A percentile compares a stretch with the other conserved stretches of the same genome.
These are phyloP conservation scores for Onychostruthus taczanowskii DNA, from an alignment of 2,113 vertebrate species.

Conservation along the genomic window DNA sequence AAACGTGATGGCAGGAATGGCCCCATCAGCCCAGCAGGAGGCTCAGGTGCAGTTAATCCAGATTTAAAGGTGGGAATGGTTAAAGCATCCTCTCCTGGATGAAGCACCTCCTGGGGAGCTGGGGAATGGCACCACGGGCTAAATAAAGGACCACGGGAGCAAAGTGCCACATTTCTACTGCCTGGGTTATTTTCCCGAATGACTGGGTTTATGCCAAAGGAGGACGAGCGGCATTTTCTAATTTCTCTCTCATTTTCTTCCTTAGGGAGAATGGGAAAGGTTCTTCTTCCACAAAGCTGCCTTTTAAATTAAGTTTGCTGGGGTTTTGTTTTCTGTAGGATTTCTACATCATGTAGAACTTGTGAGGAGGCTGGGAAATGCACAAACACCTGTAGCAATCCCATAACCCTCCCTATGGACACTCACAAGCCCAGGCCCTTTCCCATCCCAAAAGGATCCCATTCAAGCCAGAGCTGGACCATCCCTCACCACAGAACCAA, in stretches of 20 bases:
- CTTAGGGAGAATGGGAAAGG: not conserved
- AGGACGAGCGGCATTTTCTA: not conserved
- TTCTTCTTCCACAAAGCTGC: not conserved
- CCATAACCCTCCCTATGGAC: not conserved
- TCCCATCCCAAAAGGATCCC: not conserved
- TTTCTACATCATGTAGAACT: not conserved
- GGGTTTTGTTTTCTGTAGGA: not conserved
- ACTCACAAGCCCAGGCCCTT: not conserved
- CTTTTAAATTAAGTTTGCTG: not conserved
- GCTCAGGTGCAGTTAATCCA: not conserved
- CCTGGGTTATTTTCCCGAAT: not conserved
- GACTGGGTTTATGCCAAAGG: not conserved
- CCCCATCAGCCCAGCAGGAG: not conserved
- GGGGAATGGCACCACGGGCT: not conserved
- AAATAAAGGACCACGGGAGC: not conserved
- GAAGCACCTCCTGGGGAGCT: not conserved
- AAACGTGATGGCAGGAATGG: accelerated
- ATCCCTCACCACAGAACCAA: not conserved
- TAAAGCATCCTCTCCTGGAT: not conserved
- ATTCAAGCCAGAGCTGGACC: not conserved
- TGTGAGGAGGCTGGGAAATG: not conserved
- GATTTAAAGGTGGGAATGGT: not conserved
- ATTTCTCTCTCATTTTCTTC: not conserved
- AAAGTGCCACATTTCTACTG: not conserved
- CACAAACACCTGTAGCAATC: not conserved